A percentile compares a stretch with the other conserved stretches of the same genome.
Conservation (phyloP, 2,113 vertebrate genomes). For the Takifugu bimaculatus region DNA sequence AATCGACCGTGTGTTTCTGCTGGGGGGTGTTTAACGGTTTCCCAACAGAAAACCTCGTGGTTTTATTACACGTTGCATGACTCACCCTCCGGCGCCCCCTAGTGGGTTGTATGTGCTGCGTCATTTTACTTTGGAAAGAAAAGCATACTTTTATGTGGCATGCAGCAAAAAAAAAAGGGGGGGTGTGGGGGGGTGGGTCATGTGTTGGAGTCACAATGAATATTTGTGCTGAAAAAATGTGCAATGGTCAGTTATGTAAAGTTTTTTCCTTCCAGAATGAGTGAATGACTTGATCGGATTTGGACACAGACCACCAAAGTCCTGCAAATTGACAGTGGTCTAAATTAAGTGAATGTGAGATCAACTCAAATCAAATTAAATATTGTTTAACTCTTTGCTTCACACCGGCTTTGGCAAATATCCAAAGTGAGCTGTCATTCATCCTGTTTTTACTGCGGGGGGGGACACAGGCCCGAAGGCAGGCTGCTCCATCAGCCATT, state of each 20-base stretch:
- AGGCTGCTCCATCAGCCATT: constrained; percentile 47
- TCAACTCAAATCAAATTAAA: not conserved
- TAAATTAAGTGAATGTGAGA: not conserved
- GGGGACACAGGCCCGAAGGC: constrained; percentile 15
- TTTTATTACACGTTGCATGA: no score
- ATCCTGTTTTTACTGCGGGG: constrained; percentile 4
- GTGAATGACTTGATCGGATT: not conserved
- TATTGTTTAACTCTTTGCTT: not conserved
- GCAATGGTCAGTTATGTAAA: not conserved
- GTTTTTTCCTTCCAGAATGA: constrained; percentile 8
- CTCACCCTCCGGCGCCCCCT: constrained; percentile 26
- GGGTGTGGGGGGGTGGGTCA: not conserved
- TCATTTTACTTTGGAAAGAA: not conserved
- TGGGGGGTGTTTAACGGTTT: not conserved
- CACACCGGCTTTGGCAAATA: not conserved
- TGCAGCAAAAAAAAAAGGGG: constrained; percentile 6
- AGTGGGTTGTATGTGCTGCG: constrained; percentile 18
- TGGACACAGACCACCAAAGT: not conserved
- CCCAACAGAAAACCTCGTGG: no score
- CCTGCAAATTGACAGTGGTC: not conserved
- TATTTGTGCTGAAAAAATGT: not conserved
- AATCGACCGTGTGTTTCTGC: not conserved
- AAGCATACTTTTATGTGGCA: constrained; percentile 16
- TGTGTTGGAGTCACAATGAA: constrained; percentile 1
- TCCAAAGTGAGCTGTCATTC: not conserved